Evolutionary conservation across 2,797 vertebrate species (phyloP).

Genomic region (Sebastes vulpes): DNA sequence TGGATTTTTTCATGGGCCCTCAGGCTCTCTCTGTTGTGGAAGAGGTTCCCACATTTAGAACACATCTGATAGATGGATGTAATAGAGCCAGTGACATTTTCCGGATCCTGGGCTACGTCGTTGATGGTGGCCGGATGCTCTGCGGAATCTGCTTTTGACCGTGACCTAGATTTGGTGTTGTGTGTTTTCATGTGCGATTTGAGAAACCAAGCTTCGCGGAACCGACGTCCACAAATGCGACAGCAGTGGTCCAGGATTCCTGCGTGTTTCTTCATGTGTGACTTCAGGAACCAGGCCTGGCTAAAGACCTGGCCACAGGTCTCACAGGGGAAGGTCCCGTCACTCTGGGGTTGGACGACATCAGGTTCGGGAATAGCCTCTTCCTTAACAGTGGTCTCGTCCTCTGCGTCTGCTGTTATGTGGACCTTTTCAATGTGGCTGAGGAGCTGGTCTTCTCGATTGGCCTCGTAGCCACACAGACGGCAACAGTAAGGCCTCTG

Average conservation of each 20-base stretch:
- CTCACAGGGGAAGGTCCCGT: slow-evolving; percentile 93
- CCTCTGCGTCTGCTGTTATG: slow-evolving; percentile 88
- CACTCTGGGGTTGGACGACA: slow-evolving; percentile 72
- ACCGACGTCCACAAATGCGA: slow-evolving; percentile 93
- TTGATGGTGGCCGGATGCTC: slow-evolving; percentile 93
- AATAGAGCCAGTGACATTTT: slow-evolving; percentile 78
- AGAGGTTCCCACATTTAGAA: slow-evolving; percentile 95
- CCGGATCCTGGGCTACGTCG: slow-evolving; percentile 91
- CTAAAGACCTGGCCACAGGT: slow-evolving; percentile 94
- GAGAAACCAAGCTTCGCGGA: slow-evolving; percentile 97
- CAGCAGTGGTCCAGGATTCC: slow-evolving; percentile 94
- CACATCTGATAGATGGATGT: slow-evolving; percentile 91
- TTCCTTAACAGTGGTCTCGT: slow-evolving; percentile 69
- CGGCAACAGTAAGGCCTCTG: slow-evolving; percentile 91
- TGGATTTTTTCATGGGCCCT: slow-evolving; percentile 91
- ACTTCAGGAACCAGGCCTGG: slow-evolving; percentile 96
- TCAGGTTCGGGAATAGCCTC: slow-evolving; percentile 68
- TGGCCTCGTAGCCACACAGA: slow-evolving; percentile 90
- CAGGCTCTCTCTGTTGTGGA: slow-evolving; percentile 92
- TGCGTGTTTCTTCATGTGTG: slow-evolving; percentile 96
- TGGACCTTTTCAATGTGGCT: slow-evolving; percentile 95
- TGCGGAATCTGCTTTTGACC: slow-evolving; percentile 83
- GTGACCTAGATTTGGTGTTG: slow-evolving; percentile 86
- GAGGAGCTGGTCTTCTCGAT: slow-evolving; percentile 91
- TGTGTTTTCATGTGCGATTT: slow-evolving; percentile 99